These are phyloP conservation scores for Diceros bicornis DNA, from an alignment of 2,797 vertebrate genomes.

Conservation along the genomic window DNA sequence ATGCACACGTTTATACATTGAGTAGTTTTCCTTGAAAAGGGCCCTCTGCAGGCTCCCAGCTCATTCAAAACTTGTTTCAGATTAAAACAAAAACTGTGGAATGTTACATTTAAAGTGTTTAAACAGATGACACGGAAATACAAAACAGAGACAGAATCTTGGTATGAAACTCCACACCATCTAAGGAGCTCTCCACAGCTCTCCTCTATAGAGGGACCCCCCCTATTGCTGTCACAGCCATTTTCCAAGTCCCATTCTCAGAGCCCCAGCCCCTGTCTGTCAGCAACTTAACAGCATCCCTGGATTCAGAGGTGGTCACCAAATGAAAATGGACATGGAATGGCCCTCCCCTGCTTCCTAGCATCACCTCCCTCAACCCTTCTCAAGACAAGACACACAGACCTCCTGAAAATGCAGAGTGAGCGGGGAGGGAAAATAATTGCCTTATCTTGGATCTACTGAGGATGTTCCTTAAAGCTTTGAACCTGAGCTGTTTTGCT, in stretches of 20 bases:
- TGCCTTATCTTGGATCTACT: neutral
- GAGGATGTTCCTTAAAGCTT: neutral
- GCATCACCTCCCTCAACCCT: neutral
- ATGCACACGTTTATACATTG: neutral
- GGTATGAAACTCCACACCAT: neutral
- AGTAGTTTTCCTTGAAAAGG: neutral
- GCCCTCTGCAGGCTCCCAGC: neutral
- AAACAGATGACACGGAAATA: neutral
- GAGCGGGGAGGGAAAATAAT: neutral
- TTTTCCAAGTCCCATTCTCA: neutral
- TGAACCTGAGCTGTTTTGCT: slow-evolving; percentile 6
- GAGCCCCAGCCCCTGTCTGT: neutral
- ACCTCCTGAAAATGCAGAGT: neutral
- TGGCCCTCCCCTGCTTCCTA: neutral
- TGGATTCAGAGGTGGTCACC: neutral
- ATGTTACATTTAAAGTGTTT: neutral
- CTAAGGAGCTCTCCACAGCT: neutral
- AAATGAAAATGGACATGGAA: neutral
- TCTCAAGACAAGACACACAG: neutral
- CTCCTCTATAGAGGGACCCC: neutral
- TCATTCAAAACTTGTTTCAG: slow-evolving; percentile 10
- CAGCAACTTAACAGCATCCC: neutral
- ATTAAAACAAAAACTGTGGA: neutral
- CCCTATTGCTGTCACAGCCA: neutral
- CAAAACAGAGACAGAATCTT: neutral